Conservation (phyloP, 2,113 vertebrate species). For the Syrmaticus mikado region DNA sequence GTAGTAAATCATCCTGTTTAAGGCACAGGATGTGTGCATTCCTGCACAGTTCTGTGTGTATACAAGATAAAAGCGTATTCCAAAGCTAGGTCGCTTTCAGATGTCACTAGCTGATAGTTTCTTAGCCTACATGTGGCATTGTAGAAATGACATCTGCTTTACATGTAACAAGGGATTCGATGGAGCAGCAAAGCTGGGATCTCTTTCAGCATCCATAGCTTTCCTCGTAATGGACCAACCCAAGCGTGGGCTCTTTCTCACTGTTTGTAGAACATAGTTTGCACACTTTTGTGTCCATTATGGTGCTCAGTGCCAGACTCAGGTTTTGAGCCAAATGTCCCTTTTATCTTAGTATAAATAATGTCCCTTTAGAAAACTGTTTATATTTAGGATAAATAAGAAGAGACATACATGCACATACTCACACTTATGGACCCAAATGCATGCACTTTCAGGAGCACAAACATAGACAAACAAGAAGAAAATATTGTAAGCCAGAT, state of each 20-base stretch:
- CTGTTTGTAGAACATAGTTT: slow-evolving; percentile 35
- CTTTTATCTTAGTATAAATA: slow-evolving; percentile 53
- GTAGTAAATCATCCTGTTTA: not conserved
- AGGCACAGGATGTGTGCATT: not conserved
- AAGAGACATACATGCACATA: not conserved
- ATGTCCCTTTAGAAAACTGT: slow-evolving; percentile 42
- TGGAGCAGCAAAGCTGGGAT: slow-evolving; percentile 28
- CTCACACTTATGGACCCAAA: not conserved
- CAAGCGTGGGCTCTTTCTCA: not conserved
- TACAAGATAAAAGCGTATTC: slow-evolving; percentile 14
- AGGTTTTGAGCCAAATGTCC: slow-evolving; percentile 27
- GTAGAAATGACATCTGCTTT: slow-evolving; percentile 53
- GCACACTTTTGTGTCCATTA: slow-evolving; percentile 34
- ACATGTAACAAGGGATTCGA: slow-evolving; percentile 16
- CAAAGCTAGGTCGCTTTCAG: not conserved
- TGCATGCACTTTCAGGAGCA: not conserved
- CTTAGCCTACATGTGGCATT: not conserved
- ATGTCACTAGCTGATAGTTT: not conserved
- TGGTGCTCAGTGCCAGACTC: not conserved
- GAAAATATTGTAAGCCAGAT: slow-evolving; percentile 44
- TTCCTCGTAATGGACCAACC: slow-evolving; percentile 14
- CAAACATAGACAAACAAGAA: slow-evolving; percentile 27
- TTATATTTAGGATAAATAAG: slow-evolving; percentile 64
- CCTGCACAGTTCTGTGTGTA: not conserved
- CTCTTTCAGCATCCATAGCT: slow-evolving; percentile 47